Evolutionary conservation across 2,797 vertebrate species (phyloP).

Genomic region (Microchirus variegatus): DNA sequence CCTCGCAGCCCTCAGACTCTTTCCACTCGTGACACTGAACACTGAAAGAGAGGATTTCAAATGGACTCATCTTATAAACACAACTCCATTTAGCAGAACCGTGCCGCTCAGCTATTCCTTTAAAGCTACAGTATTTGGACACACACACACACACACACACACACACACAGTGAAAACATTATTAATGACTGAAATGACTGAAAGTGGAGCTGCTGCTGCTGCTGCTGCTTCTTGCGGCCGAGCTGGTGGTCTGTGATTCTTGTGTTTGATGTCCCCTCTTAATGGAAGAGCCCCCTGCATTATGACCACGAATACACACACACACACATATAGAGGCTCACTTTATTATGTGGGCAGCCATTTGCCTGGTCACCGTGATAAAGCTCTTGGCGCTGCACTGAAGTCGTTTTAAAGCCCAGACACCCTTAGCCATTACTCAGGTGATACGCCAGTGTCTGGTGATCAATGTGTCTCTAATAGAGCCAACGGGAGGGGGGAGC

Average conservation of each 20-base stretch:
- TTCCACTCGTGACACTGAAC: too few species aligned
- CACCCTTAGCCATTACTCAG: constrained; percentile 82
- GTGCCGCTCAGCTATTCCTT: too few species aligned
- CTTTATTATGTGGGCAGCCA: constrained; percentile 67
- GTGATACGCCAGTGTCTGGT: constrained; percentile 74
- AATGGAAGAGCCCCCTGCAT: constrained; percentile 65
- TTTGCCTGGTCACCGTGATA: constrained; percentile 70
- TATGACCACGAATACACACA: constrained; percentile 45
- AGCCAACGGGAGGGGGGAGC: constrained; percentile 31
- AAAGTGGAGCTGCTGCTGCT: constrained; percentile 24
- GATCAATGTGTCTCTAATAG: constrained; percentile 82
- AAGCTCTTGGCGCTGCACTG: constrained; percentile 61
- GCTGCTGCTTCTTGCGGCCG: constrained; percentile 34
- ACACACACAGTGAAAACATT: constrained; percentile 41
- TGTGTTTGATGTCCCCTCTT: constrained; percentile 71
- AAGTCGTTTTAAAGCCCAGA: constrained; percentile 75
- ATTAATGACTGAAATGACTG: constrained; percentile 58
- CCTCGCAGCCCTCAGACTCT: too few species aligned
- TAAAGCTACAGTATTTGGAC: not conserved
- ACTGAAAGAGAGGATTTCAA: too few species aligned
- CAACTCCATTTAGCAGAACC: too few species aligned
- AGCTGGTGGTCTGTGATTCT: constrained; percentile 46
- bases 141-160: constrained; percentile 25
- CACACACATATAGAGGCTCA: constrained; percentile 19
- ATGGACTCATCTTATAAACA: too few species aligned